Evolutionary conservation across 2,797 vertebrate species (phyloP).

Genomic region (Alosa sapidissima): DNA sequence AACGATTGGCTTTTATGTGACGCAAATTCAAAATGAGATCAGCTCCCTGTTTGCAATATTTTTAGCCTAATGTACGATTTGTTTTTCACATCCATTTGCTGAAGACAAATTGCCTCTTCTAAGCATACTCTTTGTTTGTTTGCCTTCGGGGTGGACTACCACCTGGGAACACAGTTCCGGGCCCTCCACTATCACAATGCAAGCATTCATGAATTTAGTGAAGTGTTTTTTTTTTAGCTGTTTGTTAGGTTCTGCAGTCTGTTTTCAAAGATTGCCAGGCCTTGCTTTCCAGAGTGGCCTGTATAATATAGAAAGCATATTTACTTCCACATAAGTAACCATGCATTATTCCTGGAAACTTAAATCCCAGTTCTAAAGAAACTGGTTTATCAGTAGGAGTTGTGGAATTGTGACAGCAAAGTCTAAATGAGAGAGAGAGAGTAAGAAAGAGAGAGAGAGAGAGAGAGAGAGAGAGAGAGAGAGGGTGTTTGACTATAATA

Average conservation of each 20-base stretch:
- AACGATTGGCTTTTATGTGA: not conserved
- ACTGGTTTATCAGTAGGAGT: not conserved
- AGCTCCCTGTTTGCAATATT: not conserved
- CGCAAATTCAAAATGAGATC: not conserved
- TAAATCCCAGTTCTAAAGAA: not conserved
- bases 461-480: too few relatives aligned
- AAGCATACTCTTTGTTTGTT: not conserved
- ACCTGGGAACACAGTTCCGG: not conserved
- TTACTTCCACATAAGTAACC: not conserved
- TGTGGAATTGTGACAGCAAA: not conserved
- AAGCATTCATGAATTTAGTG: not conserved
- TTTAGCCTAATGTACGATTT: not conserved
- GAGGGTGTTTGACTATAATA: not conserved
- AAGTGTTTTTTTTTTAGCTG: not conserved
- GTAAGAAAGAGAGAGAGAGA: too few relatives aligned
- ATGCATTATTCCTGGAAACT: slow-evolving; percentile 3
- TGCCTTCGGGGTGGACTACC: not conserved
- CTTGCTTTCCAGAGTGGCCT: not conserved
- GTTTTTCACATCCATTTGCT: not conserved
- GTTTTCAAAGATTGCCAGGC: not conserved
- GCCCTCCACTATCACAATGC: not conserved
- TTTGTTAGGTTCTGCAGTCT: not conserved
- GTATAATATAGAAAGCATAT: not conserved
- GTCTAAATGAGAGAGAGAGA: not conserved
- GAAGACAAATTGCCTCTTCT: not conserved